Conservation (phyloP, 2,113 vertebrate genomes). For the Atherinomorus stipes region DNA sequence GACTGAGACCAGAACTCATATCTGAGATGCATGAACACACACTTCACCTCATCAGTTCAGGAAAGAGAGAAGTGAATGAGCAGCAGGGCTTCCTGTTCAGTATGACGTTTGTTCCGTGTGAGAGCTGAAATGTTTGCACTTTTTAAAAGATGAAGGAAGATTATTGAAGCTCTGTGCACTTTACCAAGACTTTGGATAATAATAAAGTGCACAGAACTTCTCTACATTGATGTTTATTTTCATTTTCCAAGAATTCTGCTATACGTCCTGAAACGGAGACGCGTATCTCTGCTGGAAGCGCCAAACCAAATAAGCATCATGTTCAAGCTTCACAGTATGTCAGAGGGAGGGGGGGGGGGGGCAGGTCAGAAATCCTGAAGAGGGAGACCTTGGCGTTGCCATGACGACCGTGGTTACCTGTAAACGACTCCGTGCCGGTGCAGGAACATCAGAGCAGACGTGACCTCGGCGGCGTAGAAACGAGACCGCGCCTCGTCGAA, state of each 20-base stretch:
- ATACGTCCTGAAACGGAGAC: conserved; percentile 10
- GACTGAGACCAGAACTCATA: too few species aligned
- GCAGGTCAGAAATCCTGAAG: neutral
- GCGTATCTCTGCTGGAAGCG: neutral
- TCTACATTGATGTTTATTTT: conserved; percentile 2
- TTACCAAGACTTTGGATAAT: neutral
- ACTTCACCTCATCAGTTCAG: too few species aligned
- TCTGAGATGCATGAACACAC: too few species aligned
- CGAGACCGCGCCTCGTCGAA: conserved; percentile 95
- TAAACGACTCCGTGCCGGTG: conserved; percentile 96
- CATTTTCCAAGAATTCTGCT: neutral
- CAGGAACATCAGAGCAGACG: conserved; percentile 97
- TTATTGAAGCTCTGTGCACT: neutral
- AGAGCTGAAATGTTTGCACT: neutral
- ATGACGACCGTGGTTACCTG: conserved; percentile 81
- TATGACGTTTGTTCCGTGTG: too few species aligned
- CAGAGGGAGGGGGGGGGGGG: neutral
- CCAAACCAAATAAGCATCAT: conserved; percentile 30
- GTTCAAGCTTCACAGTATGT: neutral
- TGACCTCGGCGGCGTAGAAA: conserved; percentile 98
- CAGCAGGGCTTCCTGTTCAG: too few species aligned
- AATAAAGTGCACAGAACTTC: neutral
- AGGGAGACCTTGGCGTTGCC: neutral
- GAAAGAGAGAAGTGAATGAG: too few species aligned
- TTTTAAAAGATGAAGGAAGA: neutral